Evolutionary conservation across 1,140 invertebrate species (phyloP).

Genomic region (Bombus sylvicola): DNA sequence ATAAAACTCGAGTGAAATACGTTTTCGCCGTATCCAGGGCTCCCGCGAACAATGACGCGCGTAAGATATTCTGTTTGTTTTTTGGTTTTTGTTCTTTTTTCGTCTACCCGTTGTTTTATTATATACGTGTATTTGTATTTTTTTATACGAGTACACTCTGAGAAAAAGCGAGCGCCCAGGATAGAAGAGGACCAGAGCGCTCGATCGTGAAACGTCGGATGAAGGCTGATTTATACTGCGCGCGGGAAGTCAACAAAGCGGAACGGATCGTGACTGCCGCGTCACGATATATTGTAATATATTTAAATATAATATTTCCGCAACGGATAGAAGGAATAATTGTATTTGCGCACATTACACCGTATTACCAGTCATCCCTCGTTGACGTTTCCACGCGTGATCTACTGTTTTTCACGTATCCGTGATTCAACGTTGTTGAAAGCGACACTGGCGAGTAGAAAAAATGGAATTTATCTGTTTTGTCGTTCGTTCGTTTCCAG

Average conservation of each 20-base stretch:
- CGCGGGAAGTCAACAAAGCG: conserved; percentile 45
- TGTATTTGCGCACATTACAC: conserved; percentile 41
- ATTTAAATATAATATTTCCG: conserved; percentile 49
- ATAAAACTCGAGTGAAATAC: conserved; percentile 34
- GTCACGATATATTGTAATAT: conserved; percentile 39
- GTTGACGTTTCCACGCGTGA: conserved; percentile 19
- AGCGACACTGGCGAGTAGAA: neutral
- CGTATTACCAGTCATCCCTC: conserved; percentile 7
- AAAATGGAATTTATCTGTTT: neutral
- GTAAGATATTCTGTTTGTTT: neutral
- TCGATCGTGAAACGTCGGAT: conserved; percentile 45
- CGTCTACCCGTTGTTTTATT: no score
- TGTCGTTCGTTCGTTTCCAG: neutral
- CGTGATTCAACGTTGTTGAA: conserved; percentile 1
- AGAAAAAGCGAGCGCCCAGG: neutral
- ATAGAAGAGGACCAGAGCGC: neutral
- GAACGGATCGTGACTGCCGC: conserved; percentile 35
- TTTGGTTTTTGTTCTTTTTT: neutral
- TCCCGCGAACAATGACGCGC: conserved; percentile 15
- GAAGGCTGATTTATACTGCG: conserved; percentile 41
- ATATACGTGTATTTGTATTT: neutral
- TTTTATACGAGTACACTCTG: neutral
- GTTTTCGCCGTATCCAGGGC: neutral
- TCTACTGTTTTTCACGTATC: neutral
- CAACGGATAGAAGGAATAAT: conserved; percentile 35